Evolutionary conservation across 2,113 vertebrate species (phyloP).

Genomic region (Albula glossodonta): DNA sequence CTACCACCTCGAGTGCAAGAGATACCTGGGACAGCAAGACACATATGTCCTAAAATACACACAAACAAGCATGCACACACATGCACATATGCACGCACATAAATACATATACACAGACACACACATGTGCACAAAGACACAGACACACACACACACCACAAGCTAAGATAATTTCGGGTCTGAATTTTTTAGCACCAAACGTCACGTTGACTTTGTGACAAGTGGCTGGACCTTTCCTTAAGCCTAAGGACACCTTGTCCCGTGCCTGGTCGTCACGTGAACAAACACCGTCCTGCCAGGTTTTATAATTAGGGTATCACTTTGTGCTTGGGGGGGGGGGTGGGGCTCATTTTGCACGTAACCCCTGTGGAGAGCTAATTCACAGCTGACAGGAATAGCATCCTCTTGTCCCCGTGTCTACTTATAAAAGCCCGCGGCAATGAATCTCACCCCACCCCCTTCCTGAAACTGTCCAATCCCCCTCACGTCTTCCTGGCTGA

Average conservation of each 20-base stretch:
- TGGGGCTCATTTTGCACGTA: background rate
- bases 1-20: conserved; percentile 54
- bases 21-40: conserved; percentile 59
- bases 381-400: conserved; percentile 19
- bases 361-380: background rate
- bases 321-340: background rate
- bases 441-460: background rate
- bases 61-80: too few relatives aligned
- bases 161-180: too few relatives aligned
- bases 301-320: background rate
- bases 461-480: background rate
- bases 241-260: background rate
- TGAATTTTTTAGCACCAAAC: background rate
- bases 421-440: conserved; percentile 6
- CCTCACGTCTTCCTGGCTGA: background rate
- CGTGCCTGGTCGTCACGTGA: background rate
- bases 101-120: too few relatives aligned
- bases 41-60: conserved; percentile 65
- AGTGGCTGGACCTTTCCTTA: background rate
- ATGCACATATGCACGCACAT: too few relatives aligned
- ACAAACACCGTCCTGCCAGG: background rate
- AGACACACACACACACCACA: too few relatives aligned
- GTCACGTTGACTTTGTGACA: background rate
- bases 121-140: too few relatives aligned
- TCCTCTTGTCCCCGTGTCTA: background rate